Percentiles rank a stretch among this genome's conserved stretches.
Conservation (phyloP, 2,113 vertebrate genomes). For the Cathartes aura region DNA sequence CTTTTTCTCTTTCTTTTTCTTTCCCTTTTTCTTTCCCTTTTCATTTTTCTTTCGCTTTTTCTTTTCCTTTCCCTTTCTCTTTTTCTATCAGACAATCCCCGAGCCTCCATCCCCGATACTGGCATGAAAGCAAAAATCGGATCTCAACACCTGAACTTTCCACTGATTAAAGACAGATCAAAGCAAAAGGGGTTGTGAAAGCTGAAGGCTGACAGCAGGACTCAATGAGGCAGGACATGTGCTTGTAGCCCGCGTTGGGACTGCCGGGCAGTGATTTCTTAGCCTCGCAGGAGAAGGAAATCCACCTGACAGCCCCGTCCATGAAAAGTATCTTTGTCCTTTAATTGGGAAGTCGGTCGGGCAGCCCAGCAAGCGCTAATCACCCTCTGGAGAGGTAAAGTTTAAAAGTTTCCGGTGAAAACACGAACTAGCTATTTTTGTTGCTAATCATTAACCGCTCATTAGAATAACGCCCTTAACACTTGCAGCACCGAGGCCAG, state of each 20-base stretch:
- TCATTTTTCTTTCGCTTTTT: rapidly evolving
- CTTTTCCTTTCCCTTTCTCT: rapidly evolving
- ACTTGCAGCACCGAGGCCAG: neutral
- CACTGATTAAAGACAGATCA: neutral
- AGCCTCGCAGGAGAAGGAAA: neutral
- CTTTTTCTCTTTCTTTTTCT: rapidly evolving
- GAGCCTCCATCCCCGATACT: neutral
- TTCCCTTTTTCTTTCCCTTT: rapidly evolving
- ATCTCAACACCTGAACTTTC: neutral
- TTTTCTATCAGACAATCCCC: neutral
- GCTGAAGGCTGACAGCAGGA: neutral
- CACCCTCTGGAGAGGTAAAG: neutral
- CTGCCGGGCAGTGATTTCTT: neutral
- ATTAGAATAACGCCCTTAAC: neutral
- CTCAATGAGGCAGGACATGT: neutral
- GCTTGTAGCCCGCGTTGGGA: neutral
- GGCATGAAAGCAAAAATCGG: neutral
- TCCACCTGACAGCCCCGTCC: neutral
- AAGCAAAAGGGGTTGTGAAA: neutral
- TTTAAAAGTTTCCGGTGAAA: neutral
- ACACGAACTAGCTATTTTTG: neutral
- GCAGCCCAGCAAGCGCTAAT: neutral
- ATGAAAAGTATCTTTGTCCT: neutral
- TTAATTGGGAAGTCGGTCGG: neutral
- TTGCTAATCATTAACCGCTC: neutral